Evolutionary conservation across 1,140 invertebrate species (phyloP).

Genomic region (Bombus difficillimus): DNA sequence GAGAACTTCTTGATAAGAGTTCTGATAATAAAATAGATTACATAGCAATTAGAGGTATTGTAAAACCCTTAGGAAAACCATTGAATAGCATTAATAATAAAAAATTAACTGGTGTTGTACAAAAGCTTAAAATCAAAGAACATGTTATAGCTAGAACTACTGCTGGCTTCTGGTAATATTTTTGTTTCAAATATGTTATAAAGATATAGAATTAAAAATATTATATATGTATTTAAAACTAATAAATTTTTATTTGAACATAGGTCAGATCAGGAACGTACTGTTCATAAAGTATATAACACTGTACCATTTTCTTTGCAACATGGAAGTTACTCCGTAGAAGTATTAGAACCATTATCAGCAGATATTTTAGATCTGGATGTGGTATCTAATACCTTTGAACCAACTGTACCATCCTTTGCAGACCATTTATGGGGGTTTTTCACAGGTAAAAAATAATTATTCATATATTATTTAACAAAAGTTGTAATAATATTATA

Average conservation of each 20-base stretch:
- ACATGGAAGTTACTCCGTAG: conserved; percentile 85
- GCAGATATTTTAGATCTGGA: conserved; percentile 91
- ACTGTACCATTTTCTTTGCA: conserved; percentile 89
- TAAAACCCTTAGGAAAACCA: conserved; percentile 88
- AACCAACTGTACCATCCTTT: conserved; percentile 87
- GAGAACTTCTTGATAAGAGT: conserved; percentile 84
- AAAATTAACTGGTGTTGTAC: conserved; percentile 88
- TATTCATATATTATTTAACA: background rate
- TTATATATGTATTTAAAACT: conserved; percentile 2
- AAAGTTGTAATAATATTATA: background rate
- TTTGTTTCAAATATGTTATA: conserved; percentile 7
- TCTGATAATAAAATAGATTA: conserved; percentile 87
- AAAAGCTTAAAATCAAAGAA: conserved; percentile 88
- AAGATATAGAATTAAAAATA: background rate
- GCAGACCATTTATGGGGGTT: conserved; percentile 92
- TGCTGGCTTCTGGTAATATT: conserved; percentile 88
- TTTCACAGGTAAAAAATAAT: conserved; percentile 84
- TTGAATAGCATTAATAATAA: conserved; percentile 88
- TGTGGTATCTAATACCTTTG: conserved; percentile 89
- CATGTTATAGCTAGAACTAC: conserved; percentile 89
- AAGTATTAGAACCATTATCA: conserved; percentile 88
- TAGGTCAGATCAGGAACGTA: conserved; percentile 88
- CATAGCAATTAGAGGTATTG: conserved; percentile 87
- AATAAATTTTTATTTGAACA: conserved; percentile 30
- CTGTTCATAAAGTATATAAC: conserved; percentile 89